phyloP scores from a whole-genome alignment of 2,113 vertebrate species.

The Myrmecobius fasciatus region DNA sequence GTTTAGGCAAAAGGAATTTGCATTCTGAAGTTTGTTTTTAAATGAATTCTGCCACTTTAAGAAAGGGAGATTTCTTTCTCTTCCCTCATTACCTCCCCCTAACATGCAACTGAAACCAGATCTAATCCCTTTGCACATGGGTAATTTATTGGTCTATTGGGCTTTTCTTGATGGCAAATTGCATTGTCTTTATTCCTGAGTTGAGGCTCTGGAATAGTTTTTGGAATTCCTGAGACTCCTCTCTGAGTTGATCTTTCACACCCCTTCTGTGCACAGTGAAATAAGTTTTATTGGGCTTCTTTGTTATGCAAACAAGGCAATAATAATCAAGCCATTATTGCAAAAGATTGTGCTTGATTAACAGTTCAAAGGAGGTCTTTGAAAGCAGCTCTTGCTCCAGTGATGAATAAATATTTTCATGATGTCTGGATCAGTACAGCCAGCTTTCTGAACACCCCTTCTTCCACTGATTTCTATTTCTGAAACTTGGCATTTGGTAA shows the following conservation, averaged over 20 bases:
- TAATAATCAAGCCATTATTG: constrained; percentile 87
- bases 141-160: constrained; percentile 93
- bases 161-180: constrained; percentile 90
- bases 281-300: constrained; percentile 85
- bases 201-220: constrained; percentile 79
- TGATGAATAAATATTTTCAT: constrained; percentile 68
- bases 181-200: constrained; percentile 90
- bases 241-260: constrained; percentile 83
- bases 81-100: constrained; percentile 75
- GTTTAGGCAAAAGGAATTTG: neutral
- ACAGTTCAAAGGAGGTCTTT: constrained; percentile 85
- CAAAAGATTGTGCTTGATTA: constrained; percentile 86
- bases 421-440: constrained; percentile 51
- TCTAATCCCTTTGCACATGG: constrained; percentile 89
- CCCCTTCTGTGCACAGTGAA: constrained; percentile 77
- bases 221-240: constrained; percentile 81
- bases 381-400: constrained; percentile 52
- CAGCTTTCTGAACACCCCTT: constrained; percentile 27
- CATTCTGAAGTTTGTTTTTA: neutral
- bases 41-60: constrained; percentile 84
- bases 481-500: neutral
- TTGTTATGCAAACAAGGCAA: constrained; percentile 87
- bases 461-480: neutral
- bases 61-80: constrained; percentile 78
- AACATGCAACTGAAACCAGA: constrained; percentile 87